Base-by-base conservation (phyloP, 1,140 invertebrate species). In the Eubasilissa regina region DNA sequence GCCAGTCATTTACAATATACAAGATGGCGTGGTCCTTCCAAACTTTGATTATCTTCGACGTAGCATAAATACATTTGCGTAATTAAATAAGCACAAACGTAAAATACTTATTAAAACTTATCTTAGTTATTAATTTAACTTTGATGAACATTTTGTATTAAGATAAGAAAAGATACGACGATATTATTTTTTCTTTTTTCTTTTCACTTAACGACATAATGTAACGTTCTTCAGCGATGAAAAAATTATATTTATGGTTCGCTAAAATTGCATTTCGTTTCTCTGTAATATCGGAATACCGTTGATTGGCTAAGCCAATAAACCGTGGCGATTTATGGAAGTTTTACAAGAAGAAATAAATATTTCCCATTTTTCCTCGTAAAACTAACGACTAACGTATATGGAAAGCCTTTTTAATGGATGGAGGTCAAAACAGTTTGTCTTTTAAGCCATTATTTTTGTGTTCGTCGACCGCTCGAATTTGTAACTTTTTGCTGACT, bases 381-480 rank as follows among this genome's bases (percentile, higher is more conserved):
- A 58, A 17, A 19, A 58, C 15, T 58, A 17, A 13, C 17, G 15
- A 6, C 25, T 35, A 3, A 35, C 25, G 25, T 35, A 35, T 35
- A 35, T 58, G 0, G 15, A 21, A 21, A 21, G 55, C 17, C 17
- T 7, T 6, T 15, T 11, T 58, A 58, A 58, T 21, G 17, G 17
- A 58, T 58, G 55, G 17, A 58, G 55, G 55, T 58, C 55, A 55
- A 55, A 55, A 55, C 10, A 58, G 15, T 58, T 58, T 21, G 55
- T 58, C 55, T 58, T 58, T 58, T 58, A 58, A 56, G 3, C 25
- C 55, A 58, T 58, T 21, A 58, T 58, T 58, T 58, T 8, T 15
- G 1, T 51, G 3, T 51, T 51, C 9, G 48, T 13, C 1, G 48
- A 12, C 11, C 8, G n/a, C 11, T 51, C 11, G 48, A 51, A 15